A percentile compares a stretch with the other conserved stretches of the same genome.
Conservation (phyloP, 2,888 invertebrate genomes). For the Disparrhopalites patrizii region DNA sequence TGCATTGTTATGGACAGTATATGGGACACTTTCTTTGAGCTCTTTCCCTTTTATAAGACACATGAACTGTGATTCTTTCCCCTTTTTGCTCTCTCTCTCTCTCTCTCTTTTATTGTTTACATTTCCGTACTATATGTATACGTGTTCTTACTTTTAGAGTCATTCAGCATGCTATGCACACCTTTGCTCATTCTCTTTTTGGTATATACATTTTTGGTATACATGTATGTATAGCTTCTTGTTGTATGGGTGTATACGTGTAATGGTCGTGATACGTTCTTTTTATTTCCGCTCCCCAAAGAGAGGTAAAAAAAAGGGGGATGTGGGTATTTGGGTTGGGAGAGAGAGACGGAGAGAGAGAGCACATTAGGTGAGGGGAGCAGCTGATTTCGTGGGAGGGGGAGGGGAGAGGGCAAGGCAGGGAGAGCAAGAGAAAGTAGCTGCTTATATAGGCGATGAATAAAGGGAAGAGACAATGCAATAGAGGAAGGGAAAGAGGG, state of each 20-base stretch:
- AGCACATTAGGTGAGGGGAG: neutral
- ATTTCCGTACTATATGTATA: neutral
- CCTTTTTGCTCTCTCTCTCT: neutral
- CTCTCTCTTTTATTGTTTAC: neutral
- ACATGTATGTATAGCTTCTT: neutral
- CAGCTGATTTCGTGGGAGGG: neutral
- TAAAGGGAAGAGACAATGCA: too few species aligned
- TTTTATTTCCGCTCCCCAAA: too few species aligned
- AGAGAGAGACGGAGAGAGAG: neutral
- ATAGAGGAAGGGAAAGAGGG: too few species aligned
- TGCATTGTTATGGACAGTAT: too few species aligned
- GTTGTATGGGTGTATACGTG: neutral
- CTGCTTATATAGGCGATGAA: neutral
- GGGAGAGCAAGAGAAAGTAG: neutral
- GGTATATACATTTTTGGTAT: neutral
- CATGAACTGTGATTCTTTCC: too few species aligned
- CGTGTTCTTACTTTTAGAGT: too few species aligned
- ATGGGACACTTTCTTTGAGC: too few species aligned
- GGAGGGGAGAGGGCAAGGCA: slow-evolving; percentile 6
- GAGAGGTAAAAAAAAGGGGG: too few species aligned
- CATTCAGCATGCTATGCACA: too few species aligned
- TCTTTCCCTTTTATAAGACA: too few species aligned
- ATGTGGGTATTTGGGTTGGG: slow-evolving; percentile 7
- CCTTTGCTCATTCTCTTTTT: too few species aligned
- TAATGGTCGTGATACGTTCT: too few species aligned